Base-by-base conservation (phyloP, 1,140 invertebrate species). In the Calycopis cecrops region DNA sequence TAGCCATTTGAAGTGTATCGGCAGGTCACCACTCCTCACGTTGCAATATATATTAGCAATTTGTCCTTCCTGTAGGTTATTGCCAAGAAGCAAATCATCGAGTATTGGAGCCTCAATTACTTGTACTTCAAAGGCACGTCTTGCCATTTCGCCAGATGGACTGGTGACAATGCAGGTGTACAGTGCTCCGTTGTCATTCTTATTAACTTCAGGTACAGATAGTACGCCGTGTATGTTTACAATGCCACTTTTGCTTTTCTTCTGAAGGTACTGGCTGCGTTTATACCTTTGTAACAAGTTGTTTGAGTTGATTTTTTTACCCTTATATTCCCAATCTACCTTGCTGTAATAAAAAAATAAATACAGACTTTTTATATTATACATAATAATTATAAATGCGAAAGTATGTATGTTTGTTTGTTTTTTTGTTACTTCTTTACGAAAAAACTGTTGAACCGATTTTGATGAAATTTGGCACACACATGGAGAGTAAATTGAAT, bases 31-130 rank as follows among this genome's bases (percentile, higher is more conserved):
- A 53, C 94, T 95, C 61, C 93, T 93, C 4, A 98, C 93, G 60
- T 94, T 95, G 82, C 97, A 98, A 35, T 96, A 94, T 9, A 97
- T 92, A 76, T 96, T 95, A 3, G 95, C 94, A 52, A 96, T 90
- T 68, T 95, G 94, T 9, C 96, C 96, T 89, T 97, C 94, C 79
- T 95, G 93, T 4, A 95, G 86, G 69, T 94, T 93, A 44, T 91
- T 90, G 9, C 81, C 85, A 10, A 88, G 63, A 61, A 44, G 62
- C 35, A 88, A 60, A 49, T 86, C 83, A 67, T 92, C 91, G 64
- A 94, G 86, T 17, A 93, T 88, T 0, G 93, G 93, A 1, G 93
- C 92, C 90, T 93, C 93, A 70, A 93, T 92, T 4, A 95, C 92
- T 63, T 91, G 90, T 12, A 94, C 88, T 67, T 91, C 87, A 70